These are phyloP conservation scores for Lingula anatina DNA, from an alignment of 2,888 invertebrate genomes.

Conservation along the genomic window DNA sequence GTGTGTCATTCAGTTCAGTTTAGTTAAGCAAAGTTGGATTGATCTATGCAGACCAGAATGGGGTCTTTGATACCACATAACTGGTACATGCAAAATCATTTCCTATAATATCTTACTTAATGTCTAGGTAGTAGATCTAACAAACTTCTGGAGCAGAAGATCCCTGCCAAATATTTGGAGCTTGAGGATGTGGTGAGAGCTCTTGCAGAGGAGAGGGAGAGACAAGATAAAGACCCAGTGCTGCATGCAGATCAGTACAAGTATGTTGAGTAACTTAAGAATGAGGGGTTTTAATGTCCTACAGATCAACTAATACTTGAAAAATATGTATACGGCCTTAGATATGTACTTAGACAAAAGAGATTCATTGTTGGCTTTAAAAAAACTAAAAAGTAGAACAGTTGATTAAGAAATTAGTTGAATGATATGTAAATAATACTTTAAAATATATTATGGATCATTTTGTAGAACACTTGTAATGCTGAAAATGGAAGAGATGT, in stretches of 20 bases:
- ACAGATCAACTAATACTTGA: no score
- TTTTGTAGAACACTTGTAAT: constrained; percentile 54
- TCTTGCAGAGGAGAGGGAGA: constrained; percentile 68
- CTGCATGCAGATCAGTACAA: constrained; percentile 50
- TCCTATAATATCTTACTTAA: constrained; percentile 3
- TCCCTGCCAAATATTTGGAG: constrained; percentile 92
- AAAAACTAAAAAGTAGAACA: no score
- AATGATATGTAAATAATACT: no score
- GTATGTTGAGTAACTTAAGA: no score
- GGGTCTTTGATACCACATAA: no score
- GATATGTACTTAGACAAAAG: no score
- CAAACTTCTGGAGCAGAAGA: constrained; percentile 82
- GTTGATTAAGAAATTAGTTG: no score
- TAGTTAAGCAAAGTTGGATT: no score
- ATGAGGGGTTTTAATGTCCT: no score
- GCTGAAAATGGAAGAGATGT: constrained; percentile 63
- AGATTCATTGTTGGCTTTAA: no score
- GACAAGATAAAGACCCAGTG: constrained; percentile 52
- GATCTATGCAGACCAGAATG: background rate
- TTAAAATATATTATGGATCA: background rate
- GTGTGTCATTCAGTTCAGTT: no score
- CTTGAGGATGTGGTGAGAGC: constrained; percentile 86
- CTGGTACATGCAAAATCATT: constrained; percentile 3
- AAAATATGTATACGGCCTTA: no score
- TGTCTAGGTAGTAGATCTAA: constrained; percentile 77